Conservation (phyloP, 2,113 vertebrate genomes). For the Athene noctua region DNA sequence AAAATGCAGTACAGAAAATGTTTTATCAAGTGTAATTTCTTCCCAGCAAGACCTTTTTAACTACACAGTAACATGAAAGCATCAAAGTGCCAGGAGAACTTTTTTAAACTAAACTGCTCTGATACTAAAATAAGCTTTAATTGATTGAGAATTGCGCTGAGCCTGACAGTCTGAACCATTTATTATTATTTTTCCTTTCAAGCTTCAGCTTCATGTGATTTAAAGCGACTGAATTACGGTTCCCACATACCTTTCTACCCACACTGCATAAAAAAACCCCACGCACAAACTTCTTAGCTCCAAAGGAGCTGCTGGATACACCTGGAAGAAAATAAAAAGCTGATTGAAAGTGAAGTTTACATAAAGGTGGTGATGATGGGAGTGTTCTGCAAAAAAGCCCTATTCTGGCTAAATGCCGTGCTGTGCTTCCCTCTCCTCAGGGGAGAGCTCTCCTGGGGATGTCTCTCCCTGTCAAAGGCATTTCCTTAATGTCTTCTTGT, state of each 20-base stretch:
- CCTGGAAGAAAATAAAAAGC: constrained; percentile 8
- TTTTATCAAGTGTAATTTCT: constrained; percentile 5
- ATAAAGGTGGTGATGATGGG: background rate
- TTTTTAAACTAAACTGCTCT: constrained; percentile 28
- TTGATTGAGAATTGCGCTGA: constrained; percentile 49
- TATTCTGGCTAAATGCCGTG: background rate
- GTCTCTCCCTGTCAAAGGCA: constrained; percentile 3
- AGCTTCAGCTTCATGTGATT: constrained; percentile 43
- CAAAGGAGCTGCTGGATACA: background rate
- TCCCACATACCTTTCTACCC: constrained; percentile 41
- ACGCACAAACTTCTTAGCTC: background rate
- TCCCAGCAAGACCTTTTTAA: constrained; percentile 40
- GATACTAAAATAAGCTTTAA: constrained; percentile 62
- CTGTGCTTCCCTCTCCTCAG: background rate
- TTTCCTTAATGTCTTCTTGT: background rate
- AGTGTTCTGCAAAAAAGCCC: background rate
- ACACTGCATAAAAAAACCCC: background rate
- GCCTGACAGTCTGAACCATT: constrained; percentile 35
- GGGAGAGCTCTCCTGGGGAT: background rate
- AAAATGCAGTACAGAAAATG: background rate
- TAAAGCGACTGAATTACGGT: constrained; percentile 41
- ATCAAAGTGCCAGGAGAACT: constrained; percentile 30
- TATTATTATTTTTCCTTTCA: constrained; percentile 59
- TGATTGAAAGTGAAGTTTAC: constrained; percentile 4
- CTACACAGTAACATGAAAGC: constrained; percentile 1